Evolutionary conservation across 2,888 invertebrate species (phyloP).

Genomic region (Dyspetes luteomarginatus): DNA sequence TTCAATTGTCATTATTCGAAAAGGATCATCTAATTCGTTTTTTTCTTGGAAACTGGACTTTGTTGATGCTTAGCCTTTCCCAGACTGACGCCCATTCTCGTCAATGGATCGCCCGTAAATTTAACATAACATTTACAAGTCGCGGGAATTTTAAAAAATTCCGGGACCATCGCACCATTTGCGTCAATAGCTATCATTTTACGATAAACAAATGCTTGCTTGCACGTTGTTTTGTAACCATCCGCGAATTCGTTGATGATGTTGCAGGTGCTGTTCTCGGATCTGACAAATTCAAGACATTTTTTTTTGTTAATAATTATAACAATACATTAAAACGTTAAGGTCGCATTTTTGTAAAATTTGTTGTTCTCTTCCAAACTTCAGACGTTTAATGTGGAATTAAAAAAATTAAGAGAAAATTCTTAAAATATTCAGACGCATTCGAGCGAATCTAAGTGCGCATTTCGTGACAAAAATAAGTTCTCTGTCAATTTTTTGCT

Average conservation of each 20-base stretch:
- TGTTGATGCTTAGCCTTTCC: not conserved
- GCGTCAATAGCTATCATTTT: conserved; percentile 85
- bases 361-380: too few relatives aligned
- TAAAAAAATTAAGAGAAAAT: too few relatives aligned
- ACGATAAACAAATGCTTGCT: conserved; percentile 86
- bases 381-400: too few relatives aligned
- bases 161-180: conserved; percentile 83
- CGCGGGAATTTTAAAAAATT: conserved; percentile 88
- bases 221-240: conserved; percentile 84
- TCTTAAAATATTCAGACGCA: too few relatives aligned
- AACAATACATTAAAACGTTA: too few relatives aligned
- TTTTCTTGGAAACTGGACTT: not conserved
- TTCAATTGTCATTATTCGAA: not conserved
- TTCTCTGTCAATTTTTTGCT: too few relatives aligned
- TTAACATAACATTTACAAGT: conserved; percentile 89
- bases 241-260: conserved; percentile 78
- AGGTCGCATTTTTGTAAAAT: too few relatives aligned
- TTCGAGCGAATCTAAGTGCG: too few relatives aligned
- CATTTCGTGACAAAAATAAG: too few relatives aligned
- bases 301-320: not conserved
- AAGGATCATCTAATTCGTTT: not conserved
- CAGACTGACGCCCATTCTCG: conserved; percentile 65
- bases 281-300: conserved; percentile 73
- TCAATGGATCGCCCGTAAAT: conserved; percentile 68
- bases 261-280: conserved; percentile 79